Conservation (phyloP, 2,888 invertebrate genomes). For the Unio delphinus region DNA sequence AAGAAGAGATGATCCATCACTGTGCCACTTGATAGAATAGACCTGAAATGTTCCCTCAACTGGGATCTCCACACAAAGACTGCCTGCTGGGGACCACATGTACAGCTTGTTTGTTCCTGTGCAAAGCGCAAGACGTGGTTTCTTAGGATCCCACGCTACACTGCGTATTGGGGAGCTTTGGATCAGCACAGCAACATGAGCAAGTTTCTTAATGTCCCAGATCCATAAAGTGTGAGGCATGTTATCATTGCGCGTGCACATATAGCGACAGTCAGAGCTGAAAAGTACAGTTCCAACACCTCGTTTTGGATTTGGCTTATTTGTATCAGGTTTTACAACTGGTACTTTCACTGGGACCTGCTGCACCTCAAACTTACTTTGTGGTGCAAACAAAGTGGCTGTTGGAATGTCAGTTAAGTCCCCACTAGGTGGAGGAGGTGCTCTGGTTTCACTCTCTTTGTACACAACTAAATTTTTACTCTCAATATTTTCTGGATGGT, state of each 20-base stretch:
- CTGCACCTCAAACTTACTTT: slow-evolving; percentile 67
- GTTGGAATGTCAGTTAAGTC: slow-evolving; percentile 50
- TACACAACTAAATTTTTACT: slow-evolving; percentile 54
- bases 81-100: slow-evolving; percentile 72
- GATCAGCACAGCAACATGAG: slow-evolving; percentile 65
- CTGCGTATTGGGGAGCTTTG: slow-evolving; percentile 69
- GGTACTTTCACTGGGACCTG: slow-evolving; percentile 58
- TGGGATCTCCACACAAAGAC: slow-evolving; percentile 68
- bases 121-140: slow-evolving; percentile 69
- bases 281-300: slow-evolving; percentile 68
- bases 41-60: slow-evolving; percentile 68
- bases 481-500: slow-evolving; percentile 60
- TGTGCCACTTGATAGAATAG: slow-evolving; percentile 67
- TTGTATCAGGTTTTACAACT: slow-evolving; percentile 62
- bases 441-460: slow-evolving; percentile 61
- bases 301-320: slow-evolving; percentile 68
- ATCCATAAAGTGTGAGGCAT: slow-evolving; percentile 72
- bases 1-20: slow-evolving; percentile 63
- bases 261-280: slow-evolving; percentile 67
- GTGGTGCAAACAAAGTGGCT: slow-evolving; percentile 58
- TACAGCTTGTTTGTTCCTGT: slow-evolving; percentile 71
- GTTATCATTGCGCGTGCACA: slow-evolving; percentile 70
- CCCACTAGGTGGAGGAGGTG: slow-evolving; percentile 46
- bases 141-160: slow-evolving; percentile 69
- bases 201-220: slow-evolving; percentile 68